A percentile compares a stretch with the other conserved stretches of the same genome.
These are phyloP conservation scores for Doryteuthis pealeii DNA, from an alignment of 1,140 invertebrate species.

Conservation along the genomic window DNA sequence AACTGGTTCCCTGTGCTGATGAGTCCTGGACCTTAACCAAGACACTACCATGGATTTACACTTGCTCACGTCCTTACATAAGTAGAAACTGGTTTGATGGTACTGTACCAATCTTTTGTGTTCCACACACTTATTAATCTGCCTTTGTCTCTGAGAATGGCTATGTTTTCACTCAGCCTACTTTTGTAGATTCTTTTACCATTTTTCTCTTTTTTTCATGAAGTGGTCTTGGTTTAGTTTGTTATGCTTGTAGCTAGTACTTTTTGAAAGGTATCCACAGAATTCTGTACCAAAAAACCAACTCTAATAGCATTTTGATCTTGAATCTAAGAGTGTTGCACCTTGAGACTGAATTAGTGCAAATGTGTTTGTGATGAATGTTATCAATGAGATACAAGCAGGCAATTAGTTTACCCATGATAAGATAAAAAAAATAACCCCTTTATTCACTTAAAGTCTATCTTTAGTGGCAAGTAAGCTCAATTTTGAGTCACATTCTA, in stretches of 20 bases:
- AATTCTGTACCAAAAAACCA: slow-evolving; percentile 9
- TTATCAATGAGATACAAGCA: too few species aligned
- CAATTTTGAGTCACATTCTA: too few species aligned
- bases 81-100: background rate
- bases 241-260: slow-evolving; percentile 6
- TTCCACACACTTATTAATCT: slow-evolving; percentile 4
- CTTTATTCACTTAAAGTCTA: too few species aligned
- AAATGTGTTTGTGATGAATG: too few species aligned
- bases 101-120: background rate
- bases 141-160: slow-evolving; percentile 1
- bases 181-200: background rate
- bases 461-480: too few species aligned
- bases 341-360: too few species aligned
- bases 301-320: too few species aligned
- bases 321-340: too few species aligned
- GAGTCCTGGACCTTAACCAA: slow-evolving; percentile 1
- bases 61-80: slow-evolving; percentile 1
- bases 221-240: slow-evolving; percentile 2
- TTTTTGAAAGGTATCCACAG: slow-evolving; percentile 1
- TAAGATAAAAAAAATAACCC: too few species aligned
- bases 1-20: background rate
- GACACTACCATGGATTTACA: background rate
- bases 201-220: background rate
- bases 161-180: slow-evolving; percentile 3
- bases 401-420: too few species aligned